These are phyloP conservation scores for Galeopsomyia nigrocyanea DNA, from an alignment of 2,888 invertebrate genomes.

Conservation along the genomic window DNA sequence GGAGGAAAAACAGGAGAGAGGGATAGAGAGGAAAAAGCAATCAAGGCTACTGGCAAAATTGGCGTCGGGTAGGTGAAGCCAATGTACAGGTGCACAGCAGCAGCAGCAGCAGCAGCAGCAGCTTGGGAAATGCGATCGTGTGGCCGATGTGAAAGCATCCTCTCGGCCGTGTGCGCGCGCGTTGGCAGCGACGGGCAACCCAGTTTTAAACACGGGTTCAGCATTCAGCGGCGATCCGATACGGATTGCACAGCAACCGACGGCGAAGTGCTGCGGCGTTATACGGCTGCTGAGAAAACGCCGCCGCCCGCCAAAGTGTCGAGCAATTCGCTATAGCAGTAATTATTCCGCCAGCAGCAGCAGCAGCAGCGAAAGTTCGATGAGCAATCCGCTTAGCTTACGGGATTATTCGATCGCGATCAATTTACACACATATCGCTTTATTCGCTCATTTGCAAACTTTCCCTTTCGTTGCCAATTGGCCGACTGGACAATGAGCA, in stretches of 20 bases:
- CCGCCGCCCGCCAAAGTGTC: background rate
- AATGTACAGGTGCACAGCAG: background rate
- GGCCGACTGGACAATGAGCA: no score
- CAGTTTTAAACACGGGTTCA: slow-evolving; percentile 11
- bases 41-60: slow-evolving; percentile 17
- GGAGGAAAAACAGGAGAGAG: background rate
- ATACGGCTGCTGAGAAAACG: background rate
- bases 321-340: no score
- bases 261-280: background rate
- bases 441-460: no score
- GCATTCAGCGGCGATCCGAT: slow-evolving; percentile 1
- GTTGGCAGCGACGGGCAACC: slow-evolving; percentile 1
- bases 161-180: background rate
- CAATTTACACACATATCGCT: no score
- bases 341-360: no score
- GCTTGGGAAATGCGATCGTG: background rate
- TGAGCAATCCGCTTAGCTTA: no score
- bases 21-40: slow-evolving; percentile 21
- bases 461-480: no score
- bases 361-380: no score
- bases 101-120: no score
- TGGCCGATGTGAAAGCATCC: slow-evolving; percentile 23
- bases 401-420: no score
- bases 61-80: background rate
- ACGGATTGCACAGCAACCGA: slow-evolving; percentile 3